phyloP scores from a whole-genome alignment of 2,888 invertebrate genomes.

The Dyspetes luteomarginatus region DNA sequence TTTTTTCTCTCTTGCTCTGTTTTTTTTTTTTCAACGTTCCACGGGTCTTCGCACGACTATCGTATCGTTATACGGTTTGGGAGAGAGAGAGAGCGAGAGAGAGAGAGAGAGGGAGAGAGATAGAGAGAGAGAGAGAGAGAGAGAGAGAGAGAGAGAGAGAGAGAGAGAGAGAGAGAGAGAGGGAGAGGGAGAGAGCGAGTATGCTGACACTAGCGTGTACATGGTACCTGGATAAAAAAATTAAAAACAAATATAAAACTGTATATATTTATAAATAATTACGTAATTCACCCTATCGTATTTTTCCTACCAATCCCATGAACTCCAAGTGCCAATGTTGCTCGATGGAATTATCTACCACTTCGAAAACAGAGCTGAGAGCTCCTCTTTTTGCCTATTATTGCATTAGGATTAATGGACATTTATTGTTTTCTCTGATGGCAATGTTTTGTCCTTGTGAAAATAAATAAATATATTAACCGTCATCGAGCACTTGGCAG shows the following conservation, averaged over 20 bases:
- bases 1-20: conserved; percentile 31
- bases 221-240: conserved; percentile 40
- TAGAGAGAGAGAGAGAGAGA: not conserved
- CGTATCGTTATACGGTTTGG: conserved; percentile 57
- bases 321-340: conserved; percentile 5
- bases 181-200: conserved; percentile 2
- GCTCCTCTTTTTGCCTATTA: no score
- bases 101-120: not conserved
- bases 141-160: not conserved
- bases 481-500: no score
- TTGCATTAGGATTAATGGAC: no score
- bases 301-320: conserved; percentile 40
- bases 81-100: not conserved
- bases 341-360: not conserved
- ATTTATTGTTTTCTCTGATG: no score
- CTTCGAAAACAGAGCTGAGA: not conserved
- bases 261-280: conserved; percentile 15
- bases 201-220: conserved; percentile 38
- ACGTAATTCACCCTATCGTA: conserved; percentile 29
- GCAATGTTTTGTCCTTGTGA: no score
- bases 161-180: not conserved
- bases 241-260: not conserved
- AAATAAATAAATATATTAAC: no score
- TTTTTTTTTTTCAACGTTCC: conserved; percentile 46
- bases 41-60: conserved; percentile 66